A percentile compares a stretch with the other conserved stretches of the same genome.
Conservation (phyloP, 64 coral and sea anemone genomes). For the Platygyra sinensis region DNA sequence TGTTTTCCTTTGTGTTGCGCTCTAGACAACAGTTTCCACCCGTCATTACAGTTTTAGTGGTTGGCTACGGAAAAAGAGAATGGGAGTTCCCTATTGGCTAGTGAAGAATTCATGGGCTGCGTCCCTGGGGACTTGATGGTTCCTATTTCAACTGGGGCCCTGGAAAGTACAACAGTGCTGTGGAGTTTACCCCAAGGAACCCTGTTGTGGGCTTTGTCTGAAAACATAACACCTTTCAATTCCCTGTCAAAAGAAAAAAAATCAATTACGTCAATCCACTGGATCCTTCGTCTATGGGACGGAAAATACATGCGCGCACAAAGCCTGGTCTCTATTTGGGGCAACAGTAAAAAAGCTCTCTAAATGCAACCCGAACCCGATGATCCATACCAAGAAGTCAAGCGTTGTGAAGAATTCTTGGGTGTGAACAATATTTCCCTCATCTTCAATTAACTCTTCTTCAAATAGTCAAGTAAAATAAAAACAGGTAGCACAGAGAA, state of each 20-base stretch:
- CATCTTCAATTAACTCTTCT: not conserved
- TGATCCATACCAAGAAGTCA: not conserved
- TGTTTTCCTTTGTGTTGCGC: not conserved
- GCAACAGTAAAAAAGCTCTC: not conserved
- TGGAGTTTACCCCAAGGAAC: constrained; percentile 89
- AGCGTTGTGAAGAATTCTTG: not conserved
- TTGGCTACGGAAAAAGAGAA: constrained; percentile 92
- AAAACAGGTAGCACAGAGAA: not conserved
- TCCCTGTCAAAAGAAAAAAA: constrained; percentile 84
- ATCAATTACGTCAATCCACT: constrained; percentile 52
- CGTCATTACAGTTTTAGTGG: constrained; percentile 87
- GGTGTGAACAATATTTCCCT: not conserved
- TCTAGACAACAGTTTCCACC: constrained; percentile 79
- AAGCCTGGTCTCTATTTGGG: constrained; percentile 40
- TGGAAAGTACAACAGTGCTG: constrained; percentile 88
- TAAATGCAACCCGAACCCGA: not conserved
- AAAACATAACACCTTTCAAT: constrained; percentile 81
- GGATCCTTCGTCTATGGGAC: constrained; percentile 61
- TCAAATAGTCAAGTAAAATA: not conserved
- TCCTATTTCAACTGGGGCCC: constrained; percentile 90
- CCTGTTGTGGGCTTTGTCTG: constrained; percentile 81
- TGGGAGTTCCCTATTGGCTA: constrained; percentile 87
- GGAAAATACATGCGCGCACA: constrained; percentile 59
- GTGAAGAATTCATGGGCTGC: constrained; percentile 95
- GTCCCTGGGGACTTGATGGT: constrained; percentile 93